These are phyloP conservation scores for Xylota segnis DNA, from an alignment of 2,888 invertebrate species.

Conservation along the genomic window DNA sequence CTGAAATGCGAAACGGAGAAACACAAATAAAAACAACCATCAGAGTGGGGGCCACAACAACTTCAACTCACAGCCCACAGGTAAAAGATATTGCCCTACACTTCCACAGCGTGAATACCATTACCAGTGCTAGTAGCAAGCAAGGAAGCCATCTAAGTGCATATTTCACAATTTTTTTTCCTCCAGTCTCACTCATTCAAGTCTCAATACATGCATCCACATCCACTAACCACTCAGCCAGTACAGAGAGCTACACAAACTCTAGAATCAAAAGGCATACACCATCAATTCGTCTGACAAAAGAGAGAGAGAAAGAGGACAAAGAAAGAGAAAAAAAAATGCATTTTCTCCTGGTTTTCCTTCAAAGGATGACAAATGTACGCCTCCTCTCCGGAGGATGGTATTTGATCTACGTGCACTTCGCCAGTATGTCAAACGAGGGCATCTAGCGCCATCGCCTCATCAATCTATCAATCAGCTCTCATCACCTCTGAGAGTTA, in stretches of 20 bases:
- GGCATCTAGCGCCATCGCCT: slow-evolving; percentile 54
- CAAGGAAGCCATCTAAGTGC: slow-evolving; percentile 69
- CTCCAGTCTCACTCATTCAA: slow-evolving; percentile 65
- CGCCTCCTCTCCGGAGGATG: slow-evolving; percentile 21
- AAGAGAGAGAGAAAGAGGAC: too few relatives aligned
- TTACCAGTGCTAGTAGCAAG: slow-evolving; percentile 7
- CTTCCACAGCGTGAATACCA: slow-evolving; percentile 19
- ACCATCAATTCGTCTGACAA: slow-evolving; percentile 68
- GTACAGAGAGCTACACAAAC: slow-evolving; percentile 16
- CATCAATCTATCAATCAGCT: slow-evolving; percentile 71
- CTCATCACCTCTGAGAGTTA: slow-evolving; percentile 67
- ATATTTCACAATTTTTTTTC: slow-evolving; percentile 58
- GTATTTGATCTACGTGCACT: slow-evolving; percentile 67
- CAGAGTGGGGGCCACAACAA: slow-evolving; percentile 10
- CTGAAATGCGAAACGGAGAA: slow-evolving; percentile 21
- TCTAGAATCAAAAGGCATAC: slow-evolving; percentile 61
- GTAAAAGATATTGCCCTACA: slow-evolving; percentile 32
- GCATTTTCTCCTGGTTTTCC: slow-evolving; percentile 49
- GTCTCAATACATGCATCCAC: slow-evolving; percentile 62
- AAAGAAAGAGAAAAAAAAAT: slow-evolving; percentile 19
- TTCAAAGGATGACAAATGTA: slow-evolving; percentile 68
- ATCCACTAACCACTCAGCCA: slow-evolving; percentile 56
- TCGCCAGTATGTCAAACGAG: slow-evolving; percentile 52
- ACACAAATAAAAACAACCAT: slow-evolving; percentile 28
- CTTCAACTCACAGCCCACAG: slow-evolving; percentile 37